Evolutionary conservation across 2,113 vertebrate genomes (phyloP), one percentile per base, ranked within the genome.

Genomic region (Menura novaehollandiae): DNA sequence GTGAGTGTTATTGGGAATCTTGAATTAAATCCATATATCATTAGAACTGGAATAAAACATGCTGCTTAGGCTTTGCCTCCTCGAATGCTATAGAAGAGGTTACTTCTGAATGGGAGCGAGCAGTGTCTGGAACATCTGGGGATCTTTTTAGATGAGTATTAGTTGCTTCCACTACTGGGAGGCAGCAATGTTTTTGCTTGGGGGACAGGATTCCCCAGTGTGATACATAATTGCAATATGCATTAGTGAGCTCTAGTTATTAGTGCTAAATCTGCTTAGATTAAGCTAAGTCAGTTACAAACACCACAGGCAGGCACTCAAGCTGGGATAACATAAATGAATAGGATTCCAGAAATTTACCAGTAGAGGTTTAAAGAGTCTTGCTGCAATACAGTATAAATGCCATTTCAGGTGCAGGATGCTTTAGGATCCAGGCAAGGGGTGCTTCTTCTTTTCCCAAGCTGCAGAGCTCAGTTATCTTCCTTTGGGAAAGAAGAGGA

Each of bases 201-300:
- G 21, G 78, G 74, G n/a, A 37, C 43, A 30, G 87, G 78, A 83
- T 88, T 97, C 94, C 92, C 78, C 59, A 53, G 69, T 79, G 41
- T 80, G 90, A 73, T 67, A 23, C 22, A 7, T 78, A 93, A 91
- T 92, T 88, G 90, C 91, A 89, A 55, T 88, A 68, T 92, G 74
- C 86, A 91, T 96, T 90, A 91, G 75, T 75, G 56, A 94, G 75
- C 88, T 85, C 79, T 67, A 71, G 96, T 92, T 97, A 91, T 89
- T 94, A 96, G 59, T 30, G 68, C 72, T 90, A 96, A 97, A 94
- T 96, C 92, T 94, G 68, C 83, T 95, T 75, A 80, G 88, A 86
- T 95, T 88, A 95, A 90, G 69, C 89, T 88, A 86, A 95, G 6
- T 94, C 93, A 68, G 79, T 95, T 94, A 96, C 79, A 88, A 86